Conservation (phyloP, 2,113 vertebrate genomes). For the Spea bombifrons region DNA sequence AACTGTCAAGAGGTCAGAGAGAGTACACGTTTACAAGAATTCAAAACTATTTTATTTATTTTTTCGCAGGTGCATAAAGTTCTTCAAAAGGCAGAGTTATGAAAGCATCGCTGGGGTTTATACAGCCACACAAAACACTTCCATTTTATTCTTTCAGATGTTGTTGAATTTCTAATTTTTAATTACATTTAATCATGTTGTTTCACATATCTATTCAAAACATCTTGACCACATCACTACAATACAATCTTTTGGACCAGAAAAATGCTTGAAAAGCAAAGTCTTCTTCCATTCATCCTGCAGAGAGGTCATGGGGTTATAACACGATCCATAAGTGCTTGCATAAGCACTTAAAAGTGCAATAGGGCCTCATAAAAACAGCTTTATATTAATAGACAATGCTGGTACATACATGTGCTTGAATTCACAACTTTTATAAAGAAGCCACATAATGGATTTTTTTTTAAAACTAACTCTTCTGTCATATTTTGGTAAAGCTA, state of each 20-base stretch:
- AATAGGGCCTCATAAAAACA: no score
- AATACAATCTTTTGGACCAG: not conserved
- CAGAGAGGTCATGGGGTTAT: no score
- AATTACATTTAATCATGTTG: constrained; percentile 14
- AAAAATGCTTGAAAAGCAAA: no score
- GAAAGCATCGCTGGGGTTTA: constrained; percentile 11
- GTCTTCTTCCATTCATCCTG: no score
- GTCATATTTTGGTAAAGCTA: no score
- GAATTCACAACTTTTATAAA: no score
- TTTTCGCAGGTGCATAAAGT: constrained; percentile 19
- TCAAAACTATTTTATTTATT: not conserved
- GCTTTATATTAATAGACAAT: no score
- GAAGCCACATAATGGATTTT: no score
- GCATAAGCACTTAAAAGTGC: no score
- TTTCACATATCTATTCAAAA: not conserved
- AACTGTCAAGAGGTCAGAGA: constrained; percentile 22
- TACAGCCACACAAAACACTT: constrained; percentile 6
- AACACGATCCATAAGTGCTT: no score
- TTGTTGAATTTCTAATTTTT: constrained; percentile 3
- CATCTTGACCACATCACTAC: not conserved
- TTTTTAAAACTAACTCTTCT: no score
- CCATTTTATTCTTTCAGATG: not conserved
- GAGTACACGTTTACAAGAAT: constrained; percentile 18
- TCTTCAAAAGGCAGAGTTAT: constrained; percentile 15
- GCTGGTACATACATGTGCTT: no score